Evolutionary conservation across 2,888 invertebrate genomes (phyloP), one percentile per base, ranked within the genome.

Genomic region (Drosophila lutescens): DNA sequence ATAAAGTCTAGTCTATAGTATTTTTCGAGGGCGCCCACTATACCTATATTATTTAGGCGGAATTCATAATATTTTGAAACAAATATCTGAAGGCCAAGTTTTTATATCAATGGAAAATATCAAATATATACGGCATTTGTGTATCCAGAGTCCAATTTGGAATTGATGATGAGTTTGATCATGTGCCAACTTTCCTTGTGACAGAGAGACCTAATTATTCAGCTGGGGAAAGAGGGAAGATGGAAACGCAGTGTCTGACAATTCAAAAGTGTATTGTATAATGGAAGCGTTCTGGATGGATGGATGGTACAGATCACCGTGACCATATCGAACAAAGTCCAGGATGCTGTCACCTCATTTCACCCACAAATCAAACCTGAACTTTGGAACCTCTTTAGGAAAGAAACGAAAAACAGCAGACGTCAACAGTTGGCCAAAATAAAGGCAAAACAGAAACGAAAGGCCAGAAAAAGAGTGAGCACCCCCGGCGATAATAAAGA

Each of bases 371-470:
- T 43, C 17, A 17, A 13, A 13, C 41, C 44, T 68, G 83, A 57
- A 82, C 80, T 82, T 82, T 82, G 81, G 72, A 78, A 63, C 53
- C 47, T 51, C 40, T 41, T 51, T 54, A 15, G 62, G 62, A 61
- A 44, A 51, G 55, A 56, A 58, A 63, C 9, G 8, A 58, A 40
- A 56, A 56, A 61, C 63, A 46, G 17, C 55, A 68, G 62, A 80
- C 83, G 78, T 83, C 81, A 83, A 76, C 76, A 79, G 57, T 74
- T 70, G 62, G 68, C 74, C 79, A 51, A 79, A 74, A 79, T 43
- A 63, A 40, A 43, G n/a, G 30, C 44, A 61, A 46, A 63, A 23
- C 40, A 47, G 17, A 55, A 34, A 23, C 30, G 34, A 34, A 15
- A 9, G 58, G 32, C 32, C 15, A 47, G 40, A 38, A 46, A 46